These are phyloP conservation scores for Boloria selene DNA, from an alignment of 2,888 invertebrate species.

Conservation along the genomic window DNA sequence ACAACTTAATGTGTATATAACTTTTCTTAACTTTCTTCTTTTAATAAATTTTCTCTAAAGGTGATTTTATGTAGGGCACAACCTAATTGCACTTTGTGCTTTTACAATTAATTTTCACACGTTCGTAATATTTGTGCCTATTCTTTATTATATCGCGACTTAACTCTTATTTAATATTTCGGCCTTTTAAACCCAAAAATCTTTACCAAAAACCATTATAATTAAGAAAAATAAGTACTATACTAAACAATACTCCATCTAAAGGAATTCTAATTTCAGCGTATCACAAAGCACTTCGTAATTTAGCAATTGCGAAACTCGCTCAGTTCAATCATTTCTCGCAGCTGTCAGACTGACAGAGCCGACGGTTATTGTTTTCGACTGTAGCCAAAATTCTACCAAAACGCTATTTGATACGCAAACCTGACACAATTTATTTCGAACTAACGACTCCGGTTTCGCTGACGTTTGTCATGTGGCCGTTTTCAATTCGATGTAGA, in stretches of 20 bases:
- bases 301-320: conserved; percentile 30
- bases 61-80: too few relatives aligned
- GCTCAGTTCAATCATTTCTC: conserved; percentile 24
- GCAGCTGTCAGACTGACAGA: conserved; percentile 34
- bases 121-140: too few relatives aligned
- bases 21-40: too few relatives aligned
- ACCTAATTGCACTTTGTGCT: too few relatives aligned
- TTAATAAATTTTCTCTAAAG: too few relatives aligned
- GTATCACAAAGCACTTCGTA: conserved; percentile 23
- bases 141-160: too few relatives aligned
- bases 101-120: too few relatives aligned
- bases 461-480: conserved; percentile 28
- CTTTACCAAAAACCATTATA: background rate
- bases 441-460: conserved; percentile 27
- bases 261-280: conserved; percentile 25
- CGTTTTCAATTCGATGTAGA: conserved; percentile 26
- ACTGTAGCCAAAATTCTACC: conserved; percentile 26
- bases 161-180: too few relatives aligned
- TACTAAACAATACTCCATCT: background rate
- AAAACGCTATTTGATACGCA: conserved; percentile 33
- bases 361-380: conserved; percentile 36
- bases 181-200: background rate
- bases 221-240: background rate
- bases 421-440: conserved; percentile 32
- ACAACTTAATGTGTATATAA: too few relatives aligned